Evolutionary conservation across 2,113 vertebrate genomes (phyloP).

Genomic region (Dipodomys stephensi): DNA sequence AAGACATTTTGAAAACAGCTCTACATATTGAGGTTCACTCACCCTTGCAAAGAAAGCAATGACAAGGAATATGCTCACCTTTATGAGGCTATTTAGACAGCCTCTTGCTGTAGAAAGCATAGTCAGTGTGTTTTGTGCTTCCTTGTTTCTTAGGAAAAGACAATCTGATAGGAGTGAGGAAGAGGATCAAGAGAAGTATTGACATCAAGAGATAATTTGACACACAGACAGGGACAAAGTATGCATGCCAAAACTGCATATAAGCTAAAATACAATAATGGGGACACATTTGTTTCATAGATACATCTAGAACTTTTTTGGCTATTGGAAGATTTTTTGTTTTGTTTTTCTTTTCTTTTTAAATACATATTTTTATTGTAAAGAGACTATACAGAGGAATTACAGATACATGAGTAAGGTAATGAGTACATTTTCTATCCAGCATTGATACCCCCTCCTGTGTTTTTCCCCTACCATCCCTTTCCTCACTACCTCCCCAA

Average conservation of each 20-base stretch:
- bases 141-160: background rate
- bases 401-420: too few relatives aligned
- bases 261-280: background rate
- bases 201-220: background rate
- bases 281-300: background rate
- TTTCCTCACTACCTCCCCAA: too few relatives aligned
- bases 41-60: background rate
- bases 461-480: too few relatives aligned
- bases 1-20: conserved; percentile 25
- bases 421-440: too few relatives aligned
- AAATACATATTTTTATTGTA: too few relatives aligned
- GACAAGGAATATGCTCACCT: background rate
- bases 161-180: background rate
- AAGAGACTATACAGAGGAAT: too few relatives aligned
- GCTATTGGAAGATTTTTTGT: too few relatives aligned
- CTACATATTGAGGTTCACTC: background rate
- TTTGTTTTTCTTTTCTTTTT: background rate
- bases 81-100: background rate
- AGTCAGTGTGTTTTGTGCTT: background rate
- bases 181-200: background rate
- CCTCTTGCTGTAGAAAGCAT: background rate
- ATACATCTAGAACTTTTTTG: background rate
- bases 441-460: too few relatives aligned
- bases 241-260: background rate
- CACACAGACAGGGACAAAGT: background rate